Evolutionary conservation across 2,113 vertebrate genomes (phyloP).

Genomic region (Hydrolagus affinis): DNA sequence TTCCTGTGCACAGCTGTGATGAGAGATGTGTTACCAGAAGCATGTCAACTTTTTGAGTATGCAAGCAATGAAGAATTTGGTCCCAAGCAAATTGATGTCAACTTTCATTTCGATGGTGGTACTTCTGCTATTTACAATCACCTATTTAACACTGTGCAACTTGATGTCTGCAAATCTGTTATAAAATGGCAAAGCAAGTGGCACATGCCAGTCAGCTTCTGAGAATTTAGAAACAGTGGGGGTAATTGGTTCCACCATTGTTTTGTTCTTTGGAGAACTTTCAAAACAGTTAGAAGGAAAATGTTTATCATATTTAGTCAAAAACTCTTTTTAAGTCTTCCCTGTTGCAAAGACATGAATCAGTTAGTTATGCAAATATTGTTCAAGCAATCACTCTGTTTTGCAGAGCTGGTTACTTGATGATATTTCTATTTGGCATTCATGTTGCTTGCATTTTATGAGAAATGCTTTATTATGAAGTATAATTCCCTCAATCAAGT

Average conservation of each 20-base stretch:
- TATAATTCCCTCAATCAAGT: too few relatives aligned
- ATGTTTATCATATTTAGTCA: too few relatives aligned
- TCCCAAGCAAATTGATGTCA: not conserved
- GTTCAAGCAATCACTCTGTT: too few relatives aligned
- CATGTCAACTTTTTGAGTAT: not conserved
- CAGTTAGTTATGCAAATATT: too few relatives aligned
- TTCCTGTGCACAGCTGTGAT: constrained; percentile 24
- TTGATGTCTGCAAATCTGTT: not conserved
- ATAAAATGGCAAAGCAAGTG: not conserved
- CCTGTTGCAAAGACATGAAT: too few relatives aligned
- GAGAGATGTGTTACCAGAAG: not conserved
- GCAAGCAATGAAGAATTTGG: not conserved
- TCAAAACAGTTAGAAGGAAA: too few relatives aligned
- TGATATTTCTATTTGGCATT: too few relatives aligned
- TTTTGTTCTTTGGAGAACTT: not conserved
- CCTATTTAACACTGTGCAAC: not conserved
- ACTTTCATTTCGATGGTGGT: not conserved
- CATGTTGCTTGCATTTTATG: too few relatives aligned
- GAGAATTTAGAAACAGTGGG: not conserved
- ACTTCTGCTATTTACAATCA: not conserved
- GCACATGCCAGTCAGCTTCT: not conserved
- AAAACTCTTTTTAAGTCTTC: too few relatives aligned
- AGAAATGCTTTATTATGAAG: too few relatives aligned
- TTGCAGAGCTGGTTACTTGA: too few relatives aligned
- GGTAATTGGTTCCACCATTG: not conserved